Evolutionary conservation across 2,113 vertebrate genomes (phyloP), one percentile per base, ranked within the genome.

Genomic region (Hemicordylus capensis): DNA sequence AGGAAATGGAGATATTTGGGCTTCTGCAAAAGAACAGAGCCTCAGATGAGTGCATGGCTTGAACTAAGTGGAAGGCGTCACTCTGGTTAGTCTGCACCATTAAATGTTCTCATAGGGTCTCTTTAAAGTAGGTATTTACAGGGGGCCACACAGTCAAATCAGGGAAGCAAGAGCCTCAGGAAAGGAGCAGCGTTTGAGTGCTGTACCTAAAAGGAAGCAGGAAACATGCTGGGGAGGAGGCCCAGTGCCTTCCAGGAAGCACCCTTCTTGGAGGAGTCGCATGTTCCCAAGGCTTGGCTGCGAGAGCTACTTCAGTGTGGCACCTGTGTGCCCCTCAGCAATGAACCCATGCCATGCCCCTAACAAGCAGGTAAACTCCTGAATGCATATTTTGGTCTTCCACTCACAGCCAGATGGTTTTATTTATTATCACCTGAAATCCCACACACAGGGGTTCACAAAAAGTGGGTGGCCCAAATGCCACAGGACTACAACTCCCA

Each of bases 341-440:
- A 15, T 9, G 20, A 64, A 54, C n/a, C 39, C 73, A 81, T 61
- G 69, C 39, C 2, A 4, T 51, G 82, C 76, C 86, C 84, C 83
- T 2, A 1, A 11, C 90, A 67, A 1, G 1, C 14, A 3, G 39
- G 0, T 82, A 12, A 85, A 58, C 74, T 80, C 88, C 86, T 91
- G 94, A 93, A 87, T 91, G 90, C 92, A 28, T 80, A 89, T 83
- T 83, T 93, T 85, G 93, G 89, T 81, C 67, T 79, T 51, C n/a
- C 6, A 6, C 54, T 7, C 85, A 85, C 79, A 89, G 87, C 80
- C 83, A 79, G 84, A 85, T 79, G 80, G 86, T 87, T 90, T 83
- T 95, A 94, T 95, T 95, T 95, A 95, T 95, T 95, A 91, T 93
- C 94, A 86, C n/a, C 79, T 77, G 80, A 20, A 90, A 63, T 85